Base-by-base conservation (phyloP, 2,888 invertebrate genomes). In the Drosophila neonasuta region DNA sequence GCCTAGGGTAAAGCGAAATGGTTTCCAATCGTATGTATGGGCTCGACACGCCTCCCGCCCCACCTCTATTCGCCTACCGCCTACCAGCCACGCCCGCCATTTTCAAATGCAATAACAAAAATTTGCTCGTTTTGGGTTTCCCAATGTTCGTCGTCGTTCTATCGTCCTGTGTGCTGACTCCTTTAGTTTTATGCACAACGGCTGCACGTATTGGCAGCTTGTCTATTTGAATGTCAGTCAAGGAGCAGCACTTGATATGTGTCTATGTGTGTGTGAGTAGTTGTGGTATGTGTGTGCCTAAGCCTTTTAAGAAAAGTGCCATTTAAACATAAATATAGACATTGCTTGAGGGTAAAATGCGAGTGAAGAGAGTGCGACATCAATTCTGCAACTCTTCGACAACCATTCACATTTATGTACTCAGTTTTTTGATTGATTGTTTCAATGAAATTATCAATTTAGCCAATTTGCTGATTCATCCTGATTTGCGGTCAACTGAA, bases 291-390 rank as follows among this genome's bases (percentile, higher is more conserved):
- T 74, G 58, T 76, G 63, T 68, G 62, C 64, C 75, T 70, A 70
- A 77, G 80, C 79, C 80, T 83, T 82, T 83, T 82, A 80, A 82
- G 82, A 77, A 85, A 82, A 85, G 86, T 79, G 83, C 75, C 86
- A 83, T 83, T 84, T 84, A 83, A 86, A 83, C 86, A 80, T 86
- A 84, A 84, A 83, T 80, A 83, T 77, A 85, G 82, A 83, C 82
- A 85, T 80, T 80, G 77, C 74, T 13, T 11, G 45, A 63, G 63
- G 60, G 67, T 52, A 72, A 71, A 60, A 55, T 55, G 45, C 34
- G 58, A 72, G 20, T 10, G 11, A 4, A 32, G 32, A 34, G 39
- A 41, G 36, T 46, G 49, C 32, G 51, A 56, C 64, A 54, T 56
- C 39, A 45, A 20, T 24, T 24, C 48, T 42, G 42, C 49, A 52